Conservation (phyloP, 2,797 vertebrate genomes). For the Falco biarmicus region DNA sequence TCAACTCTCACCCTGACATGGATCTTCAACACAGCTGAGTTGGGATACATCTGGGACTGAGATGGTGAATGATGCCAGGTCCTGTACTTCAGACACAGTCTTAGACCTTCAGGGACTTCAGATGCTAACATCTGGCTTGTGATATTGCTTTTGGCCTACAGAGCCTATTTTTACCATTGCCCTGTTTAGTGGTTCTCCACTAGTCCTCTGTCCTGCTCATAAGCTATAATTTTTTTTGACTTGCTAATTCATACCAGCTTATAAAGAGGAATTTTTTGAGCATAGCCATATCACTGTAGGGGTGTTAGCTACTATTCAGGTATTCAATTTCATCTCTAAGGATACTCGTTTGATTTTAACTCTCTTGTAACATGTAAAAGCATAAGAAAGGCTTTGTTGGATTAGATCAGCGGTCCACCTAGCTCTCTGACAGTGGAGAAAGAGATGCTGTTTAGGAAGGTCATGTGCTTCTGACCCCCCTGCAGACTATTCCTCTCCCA, state of each 20-base stretch:
- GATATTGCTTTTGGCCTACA: background rate
- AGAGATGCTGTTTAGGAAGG: background rate
- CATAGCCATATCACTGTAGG: background rate
- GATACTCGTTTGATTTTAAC: background rate
- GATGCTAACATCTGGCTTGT: background rate
- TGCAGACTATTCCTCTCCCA: background rate
- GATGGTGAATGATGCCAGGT: background rate
- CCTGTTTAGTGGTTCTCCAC: background rate
- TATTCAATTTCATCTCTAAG: background rate
- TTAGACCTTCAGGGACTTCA: background rate
- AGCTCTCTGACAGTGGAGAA: background rate
- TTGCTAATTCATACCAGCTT: background rate
- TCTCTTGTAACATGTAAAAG: background rate
- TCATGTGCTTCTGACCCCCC: background rate
- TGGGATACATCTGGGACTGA: background rate
- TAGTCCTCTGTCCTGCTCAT: background rate
- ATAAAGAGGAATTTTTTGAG: background rate
- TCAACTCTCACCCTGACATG: background rate
- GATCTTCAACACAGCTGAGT: background rate
- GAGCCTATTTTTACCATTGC: background rate
- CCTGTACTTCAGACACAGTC: background rate
- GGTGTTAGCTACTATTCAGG: background rate
- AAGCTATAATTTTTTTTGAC: background rate
- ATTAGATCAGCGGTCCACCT: background rate
- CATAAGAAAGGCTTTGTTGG: background rate